Evolutionary conservation across 2,113 vertebrate genomes (phyloP).

Genomic region (Pomatostomus ruficeps): DNA sequence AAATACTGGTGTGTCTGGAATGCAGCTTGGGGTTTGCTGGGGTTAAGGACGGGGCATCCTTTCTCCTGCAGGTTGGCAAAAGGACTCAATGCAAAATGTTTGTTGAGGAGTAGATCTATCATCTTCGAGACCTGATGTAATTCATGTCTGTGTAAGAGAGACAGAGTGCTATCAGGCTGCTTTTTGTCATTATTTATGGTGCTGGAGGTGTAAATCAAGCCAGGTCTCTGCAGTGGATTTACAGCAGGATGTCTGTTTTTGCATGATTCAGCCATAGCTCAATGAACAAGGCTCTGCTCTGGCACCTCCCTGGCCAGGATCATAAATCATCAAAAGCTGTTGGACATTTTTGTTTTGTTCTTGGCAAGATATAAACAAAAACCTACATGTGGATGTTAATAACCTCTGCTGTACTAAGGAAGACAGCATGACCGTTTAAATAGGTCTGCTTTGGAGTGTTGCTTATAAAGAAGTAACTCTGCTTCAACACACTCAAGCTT

Average conservation of each 20-base stretch:
- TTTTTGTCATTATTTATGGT: slow-evolving; percentile 35
- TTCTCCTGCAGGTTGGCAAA: background rate
- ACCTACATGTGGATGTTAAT: background rate
- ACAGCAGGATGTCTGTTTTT: slow-evolving; percentile 32
- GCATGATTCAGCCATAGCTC: slow-evolving; percentile 25
- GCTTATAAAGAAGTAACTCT: background rate
- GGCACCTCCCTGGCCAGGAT: slow-evolving; percentile 8
- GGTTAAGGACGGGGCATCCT: background rate
- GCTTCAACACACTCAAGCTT: background rate
- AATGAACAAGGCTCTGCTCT: slow-evolving; percentile 30
- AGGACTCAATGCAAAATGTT: background rate
- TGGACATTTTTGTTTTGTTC: slow-evolving; percentile 33
- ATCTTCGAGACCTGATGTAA: slow-evolving; percentile 15
- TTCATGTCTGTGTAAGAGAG: background rate
- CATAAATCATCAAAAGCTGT: slow-evolving; percentile 26
- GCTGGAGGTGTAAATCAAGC: slow-evolving; percentile 22
- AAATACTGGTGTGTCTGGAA: background rate
- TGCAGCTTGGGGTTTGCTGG: background rate
- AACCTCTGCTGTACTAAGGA: background rate
- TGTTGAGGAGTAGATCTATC: background rate
- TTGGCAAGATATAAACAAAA: slow-evolving; percentile 22
- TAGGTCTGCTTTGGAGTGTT: background rate
- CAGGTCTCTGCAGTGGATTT: slow-evolving; percentile 29
- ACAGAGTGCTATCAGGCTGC: slow-evolving; percentile 3
- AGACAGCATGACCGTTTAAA: background rate